phyloP scores from a whole-genome alignment of 92 coral and sea anemone genomes.

The Parazoanthus darwini region DNA sequence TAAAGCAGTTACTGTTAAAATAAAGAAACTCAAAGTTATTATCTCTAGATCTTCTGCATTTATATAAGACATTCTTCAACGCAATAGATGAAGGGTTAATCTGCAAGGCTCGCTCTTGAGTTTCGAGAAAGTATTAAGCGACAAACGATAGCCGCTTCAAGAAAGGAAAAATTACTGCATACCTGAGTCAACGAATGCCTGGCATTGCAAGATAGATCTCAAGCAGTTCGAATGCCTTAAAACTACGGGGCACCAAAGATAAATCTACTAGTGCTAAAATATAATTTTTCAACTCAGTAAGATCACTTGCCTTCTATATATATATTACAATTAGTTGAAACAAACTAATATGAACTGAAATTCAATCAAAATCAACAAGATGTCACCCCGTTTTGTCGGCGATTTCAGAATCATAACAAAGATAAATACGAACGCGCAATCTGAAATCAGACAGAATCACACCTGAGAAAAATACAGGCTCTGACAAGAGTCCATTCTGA shows the following conservation, averaged over 20 bases:
- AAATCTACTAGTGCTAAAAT: background rate
- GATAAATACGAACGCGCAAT: slow-evolving; percentile 9
- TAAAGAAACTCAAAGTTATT: background rate
- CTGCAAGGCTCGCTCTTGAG: background rate
- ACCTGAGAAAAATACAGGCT: background rate
- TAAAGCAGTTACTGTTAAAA: background rate
- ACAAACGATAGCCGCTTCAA: background rate
- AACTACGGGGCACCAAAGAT: background rate
- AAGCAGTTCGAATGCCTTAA: background rate
- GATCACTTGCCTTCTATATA: background rate
- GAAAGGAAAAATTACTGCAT: slow-evolving; percentile 10
- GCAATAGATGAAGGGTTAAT: background rate
- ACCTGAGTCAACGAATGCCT: background rate
- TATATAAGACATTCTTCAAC: background rate
- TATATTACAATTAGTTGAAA: slow-evolving; percentile 1
- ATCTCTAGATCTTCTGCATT: background rate
- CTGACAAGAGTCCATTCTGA: background rate
- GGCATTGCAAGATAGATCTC: background rate
- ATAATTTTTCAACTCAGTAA: background rate
- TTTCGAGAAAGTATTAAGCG: background rate
- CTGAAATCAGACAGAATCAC: background rate
- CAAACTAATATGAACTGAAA: slow-evolving; percentile 20
- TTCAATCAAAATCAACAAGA: background rate
- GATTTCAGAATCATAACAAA: slow-evolving; percentile 2
- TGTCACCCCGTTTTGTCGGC: background rate